phyloP scores from a whole-genome alignment of 2,113 vertebrate genomes.

The Vicugna pacos region DNA sequence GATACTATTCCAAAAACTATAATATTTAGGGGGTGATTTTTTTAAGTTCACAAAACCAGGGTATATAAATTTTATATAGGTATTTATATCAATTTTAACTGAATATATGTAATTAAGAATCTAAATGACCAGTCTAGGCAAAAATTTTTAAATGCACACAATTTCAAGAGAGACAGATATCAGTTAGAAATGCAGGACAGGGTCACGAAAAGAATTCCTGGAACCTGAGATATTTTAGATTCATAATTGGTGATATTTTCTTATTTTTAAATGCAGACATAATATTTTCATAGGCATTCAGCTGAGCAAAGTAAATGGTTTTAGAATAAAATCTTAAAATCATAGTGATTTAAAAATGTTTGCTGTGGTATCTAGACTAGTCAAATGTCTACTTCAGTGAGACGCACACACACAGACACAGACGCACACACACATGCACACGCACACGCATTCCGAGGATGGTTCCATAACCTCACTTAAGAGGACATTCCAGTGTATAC shows the following conservation, averaged over 20 bases:
- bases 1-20: neutral
- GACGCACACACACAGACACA: neutral
- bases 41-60: neutral
- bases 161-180: neutral
- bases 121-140: neutral
- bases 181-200: neutral
- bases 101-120: neutral
- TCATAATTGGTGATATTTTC: neutral
- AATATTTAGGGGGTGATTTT: neutral
- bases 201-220: neutral
- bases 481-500: slow-evolving; percentile 37
- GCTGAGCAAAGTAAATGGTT: neutral
- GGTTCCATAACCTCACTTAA: slow-evolving; percentile 5
- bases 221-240: neutral
- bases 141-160: neutral
- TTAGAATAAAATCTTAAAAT: slow-evolving; percentile 50
- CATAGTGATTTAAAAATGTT: slow-evolving; percentile 14
- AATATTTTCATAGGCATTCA: slow-evolving; percentile 5
- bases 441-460: neutral
- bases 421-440: neutral
- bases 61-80: neutral
- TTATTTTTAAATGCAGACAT: neutral
- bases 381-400: neutral
- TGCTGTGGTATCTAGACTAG: neutral
- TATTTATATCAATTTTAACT: neutral